Base-by-base conservation (phyloP, 2,888 invertebrate genomes). In the Amphipoea lucens region DNA sequence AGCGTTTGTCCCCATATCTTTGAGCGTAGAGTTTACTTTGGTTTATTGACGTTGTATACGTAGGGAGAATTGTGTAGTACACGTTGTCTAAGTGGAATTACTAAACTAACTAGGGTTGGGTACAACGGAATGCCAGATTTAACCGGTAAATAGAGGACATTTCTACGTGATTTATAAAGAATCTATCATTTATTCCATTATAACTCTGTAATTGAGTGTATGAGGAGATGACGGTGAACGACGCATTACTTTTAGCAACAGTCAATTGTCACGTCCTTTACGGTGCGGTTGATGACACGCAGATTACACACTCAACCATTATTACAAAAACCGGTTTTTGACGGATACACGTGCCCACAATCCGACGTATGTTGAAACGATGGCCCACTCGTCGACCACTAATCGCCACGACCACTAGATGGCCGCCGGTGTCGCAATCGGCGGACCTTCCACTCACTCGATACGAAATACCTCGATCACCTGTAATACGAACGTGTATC, bases 391-490 rank as follows among this genome's bases (percentile, higher is more conserved):
- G 92, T 91, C 92, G 93, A 92, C 93, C 94, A 92, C 95, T 96
- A 96, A 96, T 96, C 95, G 95, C 94, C 94, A 93, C 95, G 93
- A 94, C 94, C 94, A 94, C 95, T 94, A 94, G 96, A 95, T 96
- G 95, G 94, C 93, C 89, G 92, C 83, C 86, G 78, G 92, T 96
- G 95, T 96, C 94, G 96, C 94, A 96, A 96, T 88, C 90, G 91
- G 92, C 92, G 93, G 94, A 94, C 94, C 94, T 94, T 94, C 96
- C 96, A 94, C 95, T 96, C 96, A 95, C 96, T 96, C 91, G 91
- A 92, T 92, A 94, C 93, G 92, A 94, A 94, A 95, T 93, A 94
- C 93, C 90, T 90, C 90, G 92, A 95, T 94, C 92, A 89, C 92
- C 88, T 91, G 92, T 90, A 90, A 93, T 93, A 90, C 90, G 84